These are phyloP conservation scores for Helleia helle DNA, from an alignment of 2,888 invertebrate genomes.

Conservation along the genomic window DNA sequence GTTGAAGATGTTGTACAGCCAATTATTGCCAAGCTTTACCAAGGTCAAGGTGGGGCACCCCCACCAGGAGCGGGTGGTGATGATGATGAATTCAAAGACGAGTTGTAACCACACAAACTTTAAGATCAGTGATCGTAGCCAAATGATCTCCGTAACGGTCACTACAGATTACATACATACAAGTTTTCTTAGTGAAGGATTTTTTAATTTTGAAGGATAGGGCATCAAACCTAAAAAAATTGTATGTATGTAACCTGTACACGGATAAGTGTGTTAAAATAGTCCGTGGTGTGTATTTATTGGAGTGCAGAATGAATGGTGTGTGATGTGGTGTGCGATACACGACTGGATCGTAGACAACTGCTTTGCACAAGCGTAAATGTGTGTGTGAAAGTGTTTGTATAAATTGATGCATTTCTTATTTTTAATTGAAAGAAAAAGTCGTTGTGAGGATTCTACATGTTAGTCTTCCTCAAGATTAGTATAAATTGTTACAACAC, in stretches of 20 bases:
- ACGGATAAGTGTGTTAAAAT: conserved; percentile 42
- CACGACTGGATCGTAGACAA: conserved; percentile 28
- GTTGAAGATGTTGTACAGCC: conserved; percentile 97
- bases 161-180: conserved; percentile 30
- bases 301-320: conserved; percentile 29
- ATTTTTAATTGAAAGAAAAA: conserved; percentile 48
- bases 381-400: conserved; percentile 29
- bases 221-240: background rate
- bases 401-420: conserved; percentile 64
- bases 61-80: conserved; percentile 81
- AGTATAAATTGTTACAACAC: conserved; percentile 21
- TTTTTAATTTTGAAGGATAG: no score
- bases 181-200: background rate
- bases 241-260: conserved; percentile 31
- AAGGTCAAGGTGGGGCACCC: conserved; percentile 86
- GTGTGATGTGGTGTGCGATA: conserved; percentile 35
- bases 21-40: conserved; percentile 97
- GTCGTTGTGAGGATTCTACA: conserved; percentile 20
- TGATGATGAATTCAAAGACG: conserved; percentile 87
- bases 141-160: conserved; percentile 48
- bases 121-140: conserved; percentile 46
- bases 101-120: conserved; percentile 77
- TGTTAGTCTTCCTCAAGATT: conserved; percentile 19
- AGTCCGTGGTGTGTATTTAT: conserved; percentile 66
- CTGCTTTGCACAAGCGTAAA: conserved; percentile 31